Evolutionary conservation across 2,113 vertebrate species (phyloP), one percentile per base, ranked within the genome.

Genomic region (Chelonoidis abingdonii): DNA sequence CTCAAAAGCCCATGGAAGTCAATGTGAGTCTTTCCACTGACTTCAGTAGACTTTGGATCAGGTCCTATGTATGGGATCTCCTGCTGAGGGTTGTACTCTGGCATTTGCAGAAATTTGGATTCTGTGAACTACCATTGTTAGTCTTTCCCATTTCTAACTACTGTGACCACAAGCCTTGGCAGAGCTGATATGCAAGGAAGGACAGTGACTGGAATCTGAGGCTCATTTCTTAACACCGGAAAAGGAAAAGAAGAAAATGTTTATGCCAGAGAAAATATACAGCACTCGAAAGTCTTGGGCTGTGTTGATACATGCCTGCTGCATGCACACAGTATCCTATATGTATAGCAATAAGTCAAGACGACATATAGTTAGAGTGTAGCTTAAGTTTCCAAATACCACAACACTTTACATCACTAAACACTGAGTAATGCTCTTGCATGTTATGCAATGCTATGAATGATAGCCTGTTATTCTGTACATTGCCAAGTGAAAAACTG

Each of bases 351-450:
- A 90, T 95, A 90, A 94, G 88, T 59, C 89, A 78, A 94, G 93
- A 93, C 96, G 93, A 90, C 35, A 1, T 56, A 84, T 5, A 92
- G 85, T 0, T 12, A 89, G 72, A 0, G 47, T 47, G 76, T 25
- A 93, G 84, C 88, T 75, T 89, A 9, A 80, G 84, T 52, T 96
- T 93, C 93, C 84, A 83, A 93, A 95, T 47, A 89, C 92, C 95
- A 94, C 86, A 89, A 84, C 83, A 62, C 53, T 35, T 65, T 89
- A 54, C 91, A 90, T 80, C 95, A 72, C 86, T 47, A 24, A 0
- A 4, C 11, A 81, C 52, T 41, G 92, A 97, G 95, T 54, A 85
- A 88, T 84, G 49, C 13, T 88, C 78, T 44, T 56, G 75, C 83
- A 5, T 6, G 38, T 72, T 80, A 87, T 49, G 96, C 92, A 93